phyloP scores from a whole-genome alignment of 1,140 invertebrate genomes.

The Luehdorfia chinensis region DNA sequence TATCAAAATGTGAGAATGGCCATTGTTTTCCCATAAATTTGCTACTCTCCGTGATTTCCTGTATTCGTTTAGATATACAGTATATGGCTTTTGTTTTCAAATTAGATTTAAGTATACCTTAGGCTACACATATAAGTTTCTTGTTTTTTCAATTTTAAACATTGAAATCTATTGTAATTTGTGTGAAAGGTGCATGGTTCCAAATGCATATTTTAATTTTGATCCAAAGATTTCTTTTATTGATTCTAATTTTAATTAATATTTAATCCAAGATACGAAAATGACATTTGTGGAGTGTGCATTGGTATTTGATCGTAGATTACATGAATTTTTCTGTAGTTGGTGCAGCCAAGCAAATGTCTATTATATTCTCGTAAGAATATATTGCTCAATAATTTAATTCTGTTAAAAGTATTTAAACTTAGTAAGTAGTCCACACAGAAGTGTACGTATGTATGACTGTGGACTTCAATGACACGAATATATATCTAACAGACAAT shows the following conservation, averaged over 20 bases:
- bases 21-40: constrained; percentile 45
- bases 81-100: constrained; percentile 71
- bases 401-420: constrained; percentile 73
- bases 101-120: constrained; percentile 72
- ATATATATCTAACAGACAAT: constrained; percentile 74
- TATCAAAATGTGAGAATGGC: constrained; percentile 41
- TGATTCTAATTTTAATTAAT: constrained; percentile 47
- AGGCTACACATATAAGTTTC: constrained; percentile 64
- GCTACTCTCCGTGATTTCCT: constrained; percentile 52
- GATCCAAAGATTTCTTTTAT: constrained; percentile 72
- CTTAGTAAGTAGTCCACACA: constrained; percentile 58
- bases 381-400: constrained; percentile 76
- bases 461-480: constrained; percentile 58
- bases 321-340: constrained; percentile 62
- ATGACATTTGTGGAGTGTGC: constrained; percentile 74
- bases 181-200: constrained; percentile 69
- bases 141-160: constrained; percentile 63
- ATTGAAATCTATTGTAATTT: constrained; percentile 63
- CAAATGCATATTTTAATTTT: constrained; percentile 72
- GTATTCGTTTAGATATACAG: constrained; percentile 45
- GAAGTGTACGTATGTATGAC: constrained; percentile 45
- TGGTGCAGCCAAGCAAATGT: constrained; percentile 74
- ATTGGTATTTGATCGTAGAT: constrained; percentile 70
- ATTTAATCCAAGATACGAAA: constrained; percentile 51
- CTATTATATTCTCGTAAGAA: constrained; percentile 73